phyloP scores from a whole-genome alignment of 2,888 invertebrate genomes.

The Carcina quercana region DNA sequence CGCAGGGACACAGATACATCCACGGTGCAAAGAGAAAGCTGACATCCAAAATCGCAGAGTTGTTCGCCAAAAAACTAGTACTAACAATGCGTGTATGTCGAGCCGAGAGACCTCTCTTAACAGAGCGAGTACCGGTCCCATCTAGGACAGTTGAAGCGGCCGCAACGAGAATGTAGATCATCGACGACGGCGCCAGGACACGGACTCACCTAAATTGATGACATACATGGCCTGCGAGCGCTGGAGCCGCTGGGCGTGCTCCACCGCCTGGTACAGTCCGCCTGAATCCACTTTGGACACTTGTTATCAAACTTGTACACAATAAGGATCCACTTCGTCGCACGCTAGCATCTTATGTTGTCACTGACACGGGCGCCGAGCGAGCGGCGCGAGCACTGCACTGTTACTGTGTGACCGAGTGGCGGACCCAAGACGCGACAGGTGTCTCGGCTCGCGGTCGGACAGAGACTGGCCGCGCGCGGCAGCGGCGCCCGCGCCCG shows the following conservation, averaged over 20 bases:
- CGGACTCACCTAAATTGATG: slow-evolving; percentile 73
- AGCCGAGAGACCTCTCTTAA: slow-evolving; percentile 25
- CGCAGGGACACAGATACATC: slow-evolving; percentile 12
- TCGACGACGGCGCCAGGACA: slow-evolving; percentile 30
- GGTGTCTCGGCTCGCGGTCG: slow-evolving; percentile 49
- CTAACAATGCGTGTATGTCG: slow-evolving; percentile 15
- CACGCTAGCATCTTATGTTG: slow-evolving; percentile 62
- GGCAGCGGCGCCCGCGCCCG: slow-evolving; percentile 17
- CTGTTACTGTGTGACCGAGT: no score
- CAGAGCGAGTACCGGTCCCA: slow-evolving; percentile 50
- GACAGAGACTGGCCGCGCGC: slow-evolving; percentile 37
- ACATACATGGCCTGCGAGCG: slow-evolving; percentile 74
- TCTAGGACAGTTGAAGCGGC: slow-evolving; percentile 57
- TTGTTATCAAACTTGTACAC: slow-evolving; percentile 46
- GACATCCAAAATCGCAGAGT: slow-evolving; percentile 26
- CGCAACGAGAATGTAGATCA: slow-evolving; percentile 45
- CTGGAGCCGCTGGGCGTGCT: slow-evolving; percentile 68
- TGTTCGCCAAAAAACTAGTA: slow-evolving; percentile 32
- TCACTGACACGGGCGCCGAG: slow-evolving; percentile 44
- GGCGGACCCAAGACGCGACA: slow-evolving; percentile 36
- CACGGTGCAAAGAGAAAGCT: slow-evolving; percentile 38
- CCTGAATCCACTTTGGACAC: slow-evolving; percentile 71
- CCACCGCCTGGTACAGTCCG: slow-evolving; percentile 67
- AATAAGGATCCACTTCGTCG: slow-evolving; percentile 56
- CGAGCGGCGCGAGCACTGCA: slow-evolving; percentile 27